Base-by-base conservation (phyloP, 2,797 vertebrate genomes). In the Siniperca obscura region DNA sequence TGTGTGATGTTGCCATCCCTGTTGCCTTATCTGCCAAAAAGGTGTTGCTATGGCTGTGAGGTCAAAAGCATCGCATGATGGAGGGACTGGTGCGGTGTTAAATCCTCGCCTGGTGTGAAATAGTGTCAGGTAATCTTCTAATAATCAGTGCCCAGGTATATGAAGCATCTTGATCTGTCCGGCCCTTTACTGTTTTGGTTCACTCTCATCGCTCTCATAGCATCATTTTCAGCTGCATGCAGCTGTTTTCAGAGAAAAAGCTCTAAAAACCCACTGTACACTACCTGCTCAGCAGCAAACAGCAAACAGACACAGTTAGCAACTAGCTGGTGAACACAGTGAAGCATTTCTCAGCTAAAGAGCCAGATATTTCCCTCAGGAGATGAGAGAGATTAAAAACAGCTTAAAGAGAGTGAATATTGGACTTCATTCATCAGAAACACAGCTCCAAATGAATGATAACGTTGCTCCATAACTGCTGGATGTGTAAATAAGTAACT, bases 1-100 rank as follows among this genome's bases (percentile, higher is more conserved):
- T 69, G 48, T 86, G 82, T 77, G 73, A 65, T 78, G 70, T 82
- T 21, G 72, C 69, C 38, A 38, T 78, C 73, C 50, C 19, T 0
- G 0, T 46, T 46, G 65, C 46, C 52, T 78, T 80, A 48, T 80
- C 64, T 75, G 74, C 44, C 36, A 72, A 79, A 70, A 59, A 6
- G 55, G 21, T 42, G 60, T 75, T 78, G 60, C 80, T 74, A 16
- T 59, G 61, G 50, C 30, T 76, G 60, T 71, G 62, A 70, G 42
- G 22, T 64, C 34, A 48, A 73, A 34, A 72, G 44, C 53, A n/a
- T 61, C 42, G 70, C 3, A 22, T 53, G 34, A 73, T 40, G 22
- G 50, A 61, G n/a, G 3, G 56, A 11, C 59, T 48, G 53, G 4
- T 72, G 30, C 38, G 7, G 17, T 52, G 57, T 40, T 48, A 25